These are phyloP conservation scores for Pteria penguin DNA, from an alignment of 2,888 invertebrate genomes.

Conservation along the genomic window DNA sequence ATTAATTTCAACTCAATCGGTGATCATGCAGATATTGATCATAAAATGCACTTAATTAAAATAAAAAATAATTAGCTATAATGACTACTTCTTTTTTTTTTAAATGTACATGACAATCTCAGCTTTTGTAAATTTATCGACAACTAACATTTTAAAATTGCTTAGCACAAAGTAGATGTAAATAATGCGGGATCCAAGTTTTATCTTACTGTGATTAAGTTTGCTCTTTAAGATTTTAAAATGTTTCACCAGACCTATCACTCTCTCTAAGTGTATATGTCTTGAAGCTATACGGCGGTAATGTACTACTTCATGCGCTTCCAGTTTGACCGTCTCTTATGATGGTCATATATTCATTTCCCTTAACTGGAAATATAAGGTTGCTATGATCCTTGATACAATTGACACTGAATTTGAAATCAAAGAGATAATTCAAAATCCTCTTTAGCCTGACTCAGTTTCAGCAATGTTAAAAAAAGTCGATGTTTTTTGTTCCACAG, in stretches of 20 bases:
- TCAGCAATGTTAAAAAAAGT: constrained; percentile 48
- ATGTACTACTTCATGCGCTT: constrained; percentile 44
- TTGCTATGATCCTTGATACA: constrained; percentile 41
- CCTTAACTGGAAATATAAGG: constrained; percentile 50
- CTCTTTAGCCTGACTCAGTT: constrained; percentile 48
- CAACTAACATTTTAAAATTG: not conserved
- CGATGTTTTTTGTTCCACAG: constrained; percentile 31
- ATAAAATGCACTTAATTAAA: too few species aligned
- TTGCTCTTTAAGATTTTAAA: constrained; percentile 41
- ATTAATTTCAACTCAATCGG: too few species aligned
- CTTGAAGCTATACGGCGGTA: constrained; percentile 45
- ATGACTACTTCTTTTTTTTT: too few species aligned
- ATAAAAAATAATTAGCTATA: too few species aligned
- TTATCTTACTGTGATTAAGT: constrained; percentile 3
- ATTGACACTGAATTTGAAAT: constrained; percentile 40
- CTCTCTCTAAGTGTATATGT: constrained; percentile 42
- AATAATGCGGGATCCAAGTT: constrained; percentile 9
- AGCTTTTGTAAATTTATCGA: not conserved
- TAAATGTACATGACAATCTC: not conserved
- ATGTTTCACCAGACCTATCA: constrained; percentile 43
- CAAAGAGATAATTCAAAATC: constrained; percentile 47
- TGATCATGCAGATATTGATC: too few species aligned
- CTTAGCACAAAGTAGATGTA: constrained; percentile 17
- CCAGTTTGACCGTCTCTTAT: constrained; percentile 40
- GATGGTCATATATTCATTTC: constrained; percentile 54